These are phyloP conservation scores for Agrochola lychnidis DNA, from an alignment of 2,888 invertebrate genomes.

Conservation along the genomic window DNA sequence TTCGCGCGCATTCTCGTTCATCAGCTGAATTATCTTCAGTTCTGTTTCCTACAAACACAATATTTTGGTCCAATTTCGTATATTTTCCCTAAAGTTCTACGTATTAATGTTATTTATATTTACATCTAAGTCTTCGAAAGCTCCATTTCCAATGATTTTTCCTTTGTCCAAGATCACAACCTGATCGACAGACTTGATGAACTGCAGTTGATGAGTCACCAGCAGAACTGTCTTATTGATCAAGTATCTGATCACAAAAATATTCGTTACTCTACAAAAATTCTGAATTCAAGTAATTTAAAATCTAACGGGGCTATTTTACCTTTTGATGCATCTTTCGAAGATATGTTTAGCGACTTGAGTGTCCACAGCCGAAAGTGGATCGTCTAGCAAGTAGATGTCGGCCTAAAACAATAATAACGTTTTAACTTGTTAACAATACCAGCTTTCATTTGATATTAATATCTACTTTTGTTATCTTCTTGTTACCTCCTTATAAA, in stretches of 20 bases:
- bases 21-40: constrained; percentile 81
- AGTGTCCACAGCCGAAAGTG: constrained; percentile 94
- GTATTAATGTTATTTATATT: constrained; percentile 42
- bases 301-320: constrained; percentile 26
- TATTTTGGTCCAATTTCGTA: background rate
- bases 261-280: background rate
- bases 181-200: constrained; percentile 92
- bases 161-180: constrained; percentile 87
- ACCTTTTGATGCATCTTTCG: constrained; percentile 92
- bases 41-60: constrained; percentile 75
- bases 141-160: constrained; percentile 80
- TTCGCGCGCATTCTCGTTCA: constrained; percentile 82
- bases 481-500: constrained; percentile 89
- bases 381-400: constrained; percentile 94
- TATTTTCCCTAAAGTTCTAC: background rate
- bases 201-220: constrained; percentile 96
- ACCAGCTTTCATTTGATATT: background rate
- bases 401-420: constrained; percentile 89
- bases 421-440: background rate
- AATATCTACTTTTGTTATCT: background rate
- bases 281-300: background rate
- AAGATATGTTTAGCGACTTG: constrained; percentile 93
- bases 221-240: constrained; percentile 93
- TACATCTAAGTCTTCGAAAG: constrained; percentile 83
- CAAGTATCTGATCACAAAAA: constrained; percentile 82